Evolutionary conservation across 1,140 invertebrate genomes (phyloP), one percentile per base, ranked within the genome.

Genomic region (Macrobrachium nipponense): DNA sequence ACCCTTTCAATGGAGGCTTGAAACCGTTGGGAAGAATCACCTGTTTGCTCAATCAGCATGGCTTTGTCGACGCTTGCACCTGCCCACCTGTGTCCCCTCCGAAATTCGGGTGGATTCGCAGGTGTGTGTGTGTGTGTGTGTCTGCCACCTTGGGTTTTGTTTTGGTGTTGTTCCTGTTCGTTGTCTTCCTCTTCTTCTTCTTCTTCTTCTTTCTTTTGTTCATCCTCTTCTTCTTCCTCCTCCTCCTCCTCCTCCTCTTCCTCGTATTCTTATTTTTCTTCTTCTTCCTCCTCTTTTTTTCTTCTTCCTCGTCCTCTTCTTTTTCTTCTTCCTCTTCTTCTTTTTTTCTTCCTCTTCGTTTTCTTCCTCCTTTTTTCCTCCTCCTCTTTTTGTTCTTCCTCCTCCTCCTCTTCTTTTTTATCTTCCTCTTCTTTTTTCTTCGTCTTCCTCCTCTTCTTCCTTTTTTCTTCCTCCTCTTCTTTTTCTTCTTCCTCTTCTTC

Each of bases 81-180:
- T 36, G 27, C 27, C 27, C 27, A 36, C 27, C 27, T 36, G 27
- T n/a, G n/a, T n/a, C n/a, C 27, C 27, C 27, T 1, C 1, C 27
- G 1, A 4, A 36, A 36, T 2, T 36, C 27, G 62, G 15, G 2
- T 64, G 5, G 15, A 20, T 64, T 17, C 20, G 62, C 20, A 20
- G 15, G 62, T 64, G 61, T 62, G 61, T 62, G 61, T 62, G 61
- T 62, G 61, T 62, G 61, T 62, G 61, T 62, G 61, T 62, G 62
- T 64, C 15, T 8, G 14, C 68, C 2, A n/a, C 3, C 68, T 20
- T 36, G 4, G n/a, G 2, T 36, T 20, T 20, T 70, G 11, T n/a
- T 27, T n/a, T 20, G 11, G n/a, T n/a, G n/a, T 12, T 27, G 10
- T 27, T 12, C 66, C 36, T 27, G n/a, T 27, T n/a, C 66, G n/a